phyloP scores from a whole-genome alignment of 2,797 vertebrate species.

The Diceros bicornis region DNA sequence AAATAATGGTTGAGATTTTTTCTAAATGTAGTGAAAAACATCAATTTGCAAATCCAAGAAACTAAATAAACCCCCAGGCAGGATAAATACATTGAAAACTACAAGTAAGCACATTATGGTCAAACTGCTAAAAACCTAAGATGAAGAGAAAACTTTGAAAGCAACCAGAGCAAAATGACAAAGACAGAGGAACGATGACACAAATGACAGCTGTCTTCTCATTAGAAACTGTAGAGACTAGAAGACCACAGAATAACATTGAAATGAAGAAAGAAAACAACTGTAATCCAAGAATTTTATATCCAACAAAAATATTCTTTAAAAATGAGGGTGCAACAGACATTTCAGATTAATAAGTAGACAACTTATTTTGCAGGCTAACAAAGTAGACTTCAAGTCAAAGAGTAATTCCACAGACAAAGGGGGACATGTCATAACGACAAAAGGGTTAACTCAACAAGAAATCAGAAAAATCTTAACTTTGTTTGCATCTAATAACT shows the following conservation, averaged over 20 bases:
- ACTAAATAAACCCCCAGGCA: not conserved
- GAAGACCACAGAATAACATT: not conserved
- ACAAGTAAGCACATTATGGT: not conserved
- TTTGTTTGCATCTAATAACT: conserved; percentile 14
- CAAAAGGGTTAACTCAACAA: not conserved
- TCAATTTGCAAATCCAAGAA: not conserved
- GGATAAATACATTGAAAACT: not conserved
- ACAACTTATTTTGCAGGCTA: too few species aligned
- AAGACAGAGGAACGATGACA: not conserved
- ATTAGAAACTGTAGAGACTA: not conserved
- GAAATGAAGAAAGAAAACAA: not conserved
- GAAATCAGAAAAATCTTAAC: not conserved
- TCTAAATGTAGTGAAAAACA: not conserved
- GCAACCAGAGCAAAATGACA: not conserved
- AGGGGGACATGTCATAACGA: not conserved
- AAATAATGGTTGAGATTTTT: conserved; percentile 9
- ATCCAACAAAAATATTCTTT: not conserved
- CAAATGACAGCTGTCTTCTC: not conserved
- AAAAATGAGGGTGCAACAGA: not conserved
- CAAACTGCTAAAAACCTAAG: not conserved
- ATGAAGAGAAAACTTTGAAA: not conserved
- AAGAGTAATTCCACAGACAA: not conserved
- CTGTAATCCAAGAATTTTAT: not conserved
- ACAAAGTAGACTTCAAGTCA: not conserved
- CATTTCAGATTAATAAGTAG: not conserved